Evolutionary conservation across 2,797 vertebrate species (phyloP).

Genomic region (Siniperca undulata): DNA sequence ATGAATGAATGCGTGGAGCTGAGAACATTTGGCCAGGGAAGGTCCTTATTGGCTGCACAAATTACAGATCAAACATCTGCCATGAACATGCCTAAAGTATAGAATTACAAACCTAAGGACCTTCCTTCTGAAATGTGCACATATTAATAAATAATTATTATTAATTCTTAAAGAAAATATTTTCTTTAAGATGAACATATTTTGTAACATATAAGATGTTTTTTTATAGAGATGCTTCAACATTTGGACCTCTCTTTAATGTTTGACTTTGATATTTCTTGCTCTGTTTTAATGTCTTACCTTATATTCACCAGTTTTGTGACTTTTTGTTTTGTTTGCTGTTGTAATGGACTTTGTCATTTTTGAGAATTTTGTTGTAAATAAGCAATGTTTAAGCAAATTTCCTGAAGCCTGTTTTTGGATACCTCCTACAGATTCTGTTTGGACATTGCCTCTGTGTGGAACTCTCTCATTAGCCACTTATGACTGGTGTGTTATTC

Average conservation of each 20-base stretch:
- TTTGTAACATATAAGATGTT: not conserved
- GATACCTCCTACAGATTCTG: not conserved
- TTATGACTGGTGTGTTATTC: slow-evolving; percentile 8
- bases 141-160: no score
- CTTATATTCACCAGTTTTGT: not conserved
- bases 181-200: no score
- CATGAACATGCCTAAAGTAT: not conserved
- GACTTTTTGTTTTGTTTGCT: not conserved
- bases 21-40: not conserved
- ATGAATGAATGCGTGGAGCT: not conserved
- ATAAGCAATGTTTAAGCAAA: not conserved
- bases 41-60: not conserved
- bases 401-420: slow-evolving; percentile 3
- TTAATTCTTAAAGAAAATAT: not conserved
- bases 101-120: not conserved
- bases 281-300: not conserved
- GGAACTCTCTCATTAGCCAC: slow-evolving; percentile 24
- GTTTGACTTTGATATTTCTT: not conserved
- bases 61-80: not conserved
- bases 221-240: not conserved
- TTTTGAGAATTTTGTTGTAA: not conserved
- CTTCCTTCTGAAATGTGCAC: not conserved
- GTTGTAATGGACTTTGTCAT: not conserved
- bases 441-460: slow-evolving; percentile 4
- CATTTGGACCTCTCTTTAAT: not conserved